Evolutionary conservation across 2,113 vertebrate genomes (phyloP).

Genomic region (Falco punctatus): DNA sequence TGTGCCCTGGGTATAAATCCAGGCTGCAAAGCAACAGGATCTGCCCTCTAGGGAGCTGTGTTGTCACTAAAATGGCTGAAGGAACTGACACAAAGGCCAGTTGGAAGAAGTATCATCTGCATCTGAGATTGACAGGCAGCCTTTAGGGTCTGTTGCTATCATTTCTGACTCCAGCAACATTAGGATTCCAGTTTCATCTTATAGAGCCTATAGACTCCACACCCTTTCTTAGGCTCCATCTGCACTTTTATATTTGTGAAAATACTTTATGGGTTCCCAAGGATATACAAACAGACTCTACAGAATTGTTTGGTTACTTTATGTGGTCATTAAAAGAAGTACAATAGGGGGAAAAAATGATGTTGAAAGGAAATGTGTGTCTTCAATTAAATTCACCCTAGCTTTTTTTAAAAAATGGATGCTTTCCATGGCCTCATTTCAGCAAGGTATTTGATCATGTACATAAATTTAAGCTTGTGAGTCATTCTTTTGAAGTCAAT

Average conservation of each 20-base stretch:
- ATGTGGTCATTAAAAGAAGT: slow-evolving; percentile 48
- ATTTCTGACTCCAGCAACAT: slow-evolving; percentile 33
- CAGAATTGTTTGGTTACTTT: slow-evolving; percentile 36
- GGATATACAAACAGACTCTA: slow-evolving; percentile 3
- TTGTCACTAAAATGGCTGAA: slow-evolving; percentile 70
- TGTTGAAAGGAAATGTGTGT: slow-evolving; percentile 30
- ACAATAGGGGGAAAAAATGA: slow-evolving; percentile 11
- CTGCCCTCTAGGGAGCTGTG: slow-evolving; percentile 49
- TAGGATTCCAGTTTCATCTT: slow-evolving; percentile 46
- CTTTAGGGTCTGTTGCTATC: slow-evolving; percentile 60
- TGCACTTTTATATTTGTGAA: slow-evolving; percentile 28
- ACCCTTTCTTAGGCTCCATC: slow-evolving; percentile 46
- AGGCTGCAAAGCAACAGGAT: slow-evolving; percentile 67
- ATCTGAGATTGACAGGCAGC: slow-evolving; percentile 69
- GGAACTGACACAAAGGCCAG: slow-evolving; percentile 66
- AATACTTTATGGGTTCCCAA: slow-evolving; percentile 20
- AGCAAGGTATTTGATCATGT: slow-evolving; percentile 54
- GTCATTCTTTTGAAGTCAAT: slow-evolving; percentile 57
- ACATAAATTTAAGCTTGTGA: slow-evolving; percentile 61
- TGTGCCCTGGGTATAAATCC: slow-evolving; percentile 50
- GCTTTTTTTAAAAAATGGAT: slow-evolving; percentile 31
- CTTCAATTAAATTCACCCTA: slow-evolving; percentile 46
- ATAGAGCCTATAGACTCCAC: not conserved
- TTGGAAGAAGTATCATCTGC: slow-evolving; percentile 69
- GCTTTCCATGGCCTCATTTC: slow-evolving; percentile 56